Conservation (phyloP, 1,140 invertebrate species). For the Brachionus sp. region DNA sequence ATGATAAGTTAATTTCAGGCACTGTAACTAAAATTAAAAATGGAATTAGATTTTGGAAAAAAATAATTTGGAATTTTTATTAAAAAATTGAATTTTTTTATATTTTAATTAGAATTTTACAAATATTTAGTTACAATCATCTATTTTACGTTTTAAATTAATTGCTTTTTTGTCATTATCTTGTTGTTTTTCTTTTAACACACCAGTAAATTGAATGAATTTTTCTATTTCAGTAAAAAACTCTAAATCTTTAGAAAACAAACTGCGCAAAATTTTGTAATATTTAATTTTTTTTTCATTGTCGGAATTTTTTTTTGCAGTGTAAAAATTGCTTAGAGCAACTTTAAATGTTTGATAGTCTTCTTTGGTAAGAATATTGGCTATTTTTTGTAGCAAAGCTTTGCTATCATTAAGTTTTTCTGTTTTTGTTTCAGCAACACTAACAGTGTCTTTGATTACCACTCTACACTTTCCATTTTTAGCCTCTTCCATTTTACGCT, state of each 20-base stretch:
- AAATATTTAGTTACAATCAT: background rate
- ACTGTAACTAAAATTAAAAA: too few relatives aligned
- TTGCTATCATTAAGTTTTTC: conserved; percentile 43
- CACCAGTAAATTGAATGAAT: conserved; percentile 41
- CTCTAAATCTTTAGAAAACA: conserved; percentile 18
- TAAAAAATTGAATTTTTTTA: background rate
- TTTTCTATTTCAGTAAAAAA: conserved; percentile 41
- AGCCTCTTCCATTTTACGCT: conserved; percentile 41
- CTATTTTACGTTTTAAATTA: conserved; percentile 12
- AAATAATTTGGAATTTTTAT: background rate
- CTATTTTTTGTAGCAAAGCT: conserved; percentile 24
- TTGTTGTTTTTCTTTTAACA: conserved; percentile 10
- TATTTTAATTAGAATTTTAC: background rate
- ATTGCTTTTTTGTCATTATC: background rate
- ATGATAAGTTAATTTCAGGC: too few relatives aligned
- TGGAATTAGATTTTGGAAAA: background rate
- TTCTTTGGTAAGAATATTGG: background rate
- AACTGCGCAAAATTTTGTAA: conserved; percentile 37
- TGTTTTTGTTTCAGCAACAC: background rate
- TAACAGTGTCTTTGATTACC: conserved; percentile 34
- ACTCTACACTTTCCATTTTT: conserved; percentile 42
- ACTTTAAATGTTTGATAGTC: conserved; percentile 41
- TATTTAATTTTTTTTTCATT: conserved; percentile 45
- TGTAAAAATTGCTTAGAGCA: conserved; percentile 44
- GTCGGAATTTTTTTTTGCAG: conserved; percentile 31